Conservation (phyloP, 2,113 vertebrate species). For the Chunga burmeisteri region DNA sequence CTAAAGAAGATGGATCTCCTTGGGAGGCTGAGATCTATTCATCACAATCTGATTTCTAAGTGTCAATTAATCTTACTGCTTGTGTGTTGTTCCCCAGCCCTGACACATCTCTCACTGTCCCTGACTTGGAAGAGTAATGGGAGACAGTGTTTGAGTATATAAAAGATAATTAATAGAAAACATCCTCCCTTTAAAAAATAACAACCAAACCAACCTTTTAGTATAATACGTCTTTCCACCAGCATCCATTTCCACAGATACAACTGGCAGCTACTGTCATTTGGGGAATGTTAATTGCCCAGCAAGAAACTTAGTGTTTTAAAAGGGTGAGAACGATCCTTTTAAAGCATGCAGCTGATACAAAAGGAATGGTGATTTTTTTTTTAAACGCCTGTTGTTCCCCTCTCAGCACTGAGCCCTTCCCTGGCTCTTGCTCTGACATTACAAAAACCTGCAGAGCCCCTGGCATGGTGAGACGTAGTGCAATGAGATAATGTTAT, state of each 20-base stretch:
- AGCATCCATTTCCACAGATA: not conserved
- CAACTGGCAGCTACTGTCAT: not conserved
- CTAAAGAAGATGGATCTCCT: slow-evolving; percentile 32
- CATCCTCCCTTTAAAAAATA: slow-evolving; percentile 55
- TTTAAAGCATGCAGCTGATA: not conserved
- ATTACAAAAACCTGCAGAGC: not conserved
- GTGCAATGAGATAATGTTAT: not conserved
- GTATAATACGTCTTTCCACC: not conserved
- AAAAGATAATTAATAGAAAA: slow-evolving; percentile 69
- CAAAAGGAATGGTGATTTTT: not conserved
- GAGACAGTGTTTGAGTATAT: slow-evolving; percentile 53
- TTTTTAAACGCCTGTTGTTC: not conserved
- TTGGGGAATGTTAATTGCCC: slow-evolving; percentile 35
- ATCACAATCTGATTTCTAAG: slow-evolving; percentile 42
- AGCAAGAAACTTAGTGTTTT: not conserved
- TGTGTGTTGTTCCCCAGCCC: slow-evolving; percentile 24
- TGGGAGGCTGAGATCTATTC: slow-evolving; percentile 17
- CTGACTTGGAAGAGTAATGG: slow-evolving; percentile 37
- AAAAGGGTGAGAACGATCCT: not conserved
- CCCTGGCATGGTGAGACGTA: not conserved
- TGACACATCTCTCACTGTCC: slow-evolving; percentile 22
- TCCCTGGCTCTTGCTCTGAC: not conserved
- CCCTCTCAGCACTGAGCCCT: not conserved
- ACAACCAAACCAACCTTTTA: slow-evolving; percentile 34
- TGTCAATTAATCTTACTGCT: slow-evolving; percentile 25